phyloP scores from a whole-genome alignment of 1,140 invertebrate species.

The Drosophila sturtevanti region DNA sequence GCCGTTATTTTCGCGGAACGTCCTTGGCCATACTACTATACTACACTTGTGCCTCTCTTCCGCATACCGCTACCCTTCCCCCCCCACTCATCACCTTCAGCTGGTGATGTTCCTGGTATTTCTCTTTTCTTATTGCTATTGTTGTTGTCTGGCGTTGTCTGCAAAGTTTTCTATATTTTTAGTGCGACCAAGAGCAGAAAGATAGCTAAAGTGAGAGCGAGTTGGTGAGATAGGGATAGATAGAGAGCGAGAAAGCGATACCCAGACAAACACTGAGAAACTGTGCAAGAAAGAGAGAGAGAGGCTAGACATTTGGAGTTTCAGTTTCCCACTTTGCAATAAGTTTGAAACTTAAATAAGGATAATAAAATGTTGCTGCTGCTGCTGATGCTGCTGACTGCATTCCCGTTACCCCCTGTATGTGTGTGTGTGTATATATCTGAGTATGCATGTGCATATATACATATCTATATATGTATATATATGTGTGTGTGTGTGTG shows the following conservation, averaged over 20 bases:
- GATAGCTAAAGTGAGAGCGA: background rate
- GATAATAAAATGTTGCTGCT: slow-evolving; percentile 79
- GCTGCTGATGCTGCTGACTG: slow-evolving; percentile 69
- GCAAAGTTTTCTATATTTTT: slow-evolving; percentile 82
- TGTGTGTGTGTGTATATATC: slow-evolving; percentile 12
- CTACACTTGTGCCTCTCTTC: slow-evolving; percentile 61
- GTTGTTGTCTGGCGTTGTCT: slow-evolving; percentile 66
- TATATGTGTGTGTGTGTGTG: slow-evolving; percentile 17
- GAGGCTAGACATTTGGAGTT: slow-evolving; percentile 63
- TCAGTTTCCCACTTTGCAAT: slow-evolving; percentile 79
- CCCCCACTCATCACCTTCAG: background rate
- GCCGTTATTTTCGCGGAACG: slow-evolving; percentile 71
- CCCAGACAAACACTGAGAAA: background rate
- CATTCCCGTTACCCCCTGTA: slow-evolving; percentile 23
- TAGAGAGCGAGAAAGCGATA: background rate
- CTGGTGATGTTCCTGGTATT: background rate
- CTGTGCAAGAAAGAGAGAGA: background rate
- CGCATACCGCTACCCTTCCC: slow-evolving; percentile 1
- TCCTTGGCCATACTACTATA: slow-evolving; percentile 63
- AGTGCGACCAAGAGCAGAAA: slow-evolving; percentile 53
- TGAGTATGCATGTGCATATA: slow-evolving; percentile 10
- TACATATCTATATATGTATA: background rate
- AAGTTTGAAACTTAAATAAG: slow-evolving; percentile 82
- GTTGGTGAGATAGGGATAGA: slow-evolving; percentile 8
- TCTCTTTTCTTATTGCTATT: slow-evolving; percentile 12